These are phyloP conservation scores for Prosopocoilus inquinatus DNA, from an alignment of 2,888 invertebrate genomes.

Conservation along the genomic window DNA sequence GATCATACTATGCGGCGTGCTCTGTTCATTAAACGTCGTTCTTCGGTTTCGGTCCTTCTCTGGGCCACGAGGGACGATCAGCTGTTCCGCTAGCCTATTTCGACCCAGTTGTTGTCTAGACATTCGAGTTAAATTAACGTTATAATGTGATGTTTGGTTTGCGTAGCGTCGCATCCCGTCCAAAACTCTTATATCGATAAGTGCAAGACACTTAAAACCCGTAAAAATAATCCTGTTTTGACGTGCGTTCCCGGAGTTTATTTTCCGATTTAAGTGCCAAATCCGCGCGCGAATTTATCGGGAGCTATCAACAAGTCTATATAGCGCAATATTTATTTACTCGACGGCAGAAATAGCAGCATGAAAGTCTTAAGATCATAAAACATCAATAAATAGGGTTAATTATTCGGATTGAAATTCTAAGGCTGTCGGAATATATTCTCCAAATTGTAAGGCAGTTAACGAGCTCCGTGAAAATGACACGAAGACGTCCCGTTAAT, in stretches of 20 bases:
- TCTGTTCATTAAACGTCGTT: slow-evolving; percentile 25
- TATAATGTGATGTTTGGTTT: background rate
- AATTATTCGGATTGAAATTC: background rate
- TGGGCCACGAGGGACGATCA: slow-evolving; percentile 48
- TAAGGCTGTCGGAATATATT: slow-evolving; percentile 9
- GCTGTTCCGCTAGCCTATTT: slow-evolving; percentile 49
- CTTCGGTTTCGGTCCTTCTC: slow-evolving; percentile 30
- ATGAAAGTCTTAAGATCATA: too few species aligned
- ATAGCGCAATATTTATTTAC: too few species aligned
- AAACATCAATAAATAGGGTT: too few species aligned
- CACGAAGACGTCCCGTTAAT: slow-evolving; percentile 33
- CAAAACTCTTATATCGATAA: too few species aligned
- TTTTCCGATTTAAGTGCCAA: too few species aligned
- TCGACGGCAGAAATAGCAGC: too few species aligned
- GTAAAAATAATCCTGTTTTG: too few species aligned
- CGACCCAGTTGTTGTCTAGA: slow-evolving; percentile 39
- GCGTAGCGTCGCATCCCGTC: too few species aligned
- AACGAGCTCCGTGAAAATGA: slow-evolving; percentile 30
- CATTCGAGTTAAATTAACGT: slow-evolving; percentile 33
- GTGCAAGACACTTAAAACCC: too few species aligned
- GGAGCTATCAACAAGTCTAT: too few species aligned
- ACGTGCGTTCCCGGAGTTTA: too few species aligned
- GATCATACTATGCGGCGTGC: slow-evolving; percentile 29
- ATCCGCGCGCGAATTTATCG: too few species aligned
- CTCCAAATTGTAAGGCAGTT: slow-evolving; percentile 22